These are phyloP conservation scores for Geothlypis trichas DNA, from an alignment of 2,113 vertebrate species.

Conservation along the genomic window DNA sequence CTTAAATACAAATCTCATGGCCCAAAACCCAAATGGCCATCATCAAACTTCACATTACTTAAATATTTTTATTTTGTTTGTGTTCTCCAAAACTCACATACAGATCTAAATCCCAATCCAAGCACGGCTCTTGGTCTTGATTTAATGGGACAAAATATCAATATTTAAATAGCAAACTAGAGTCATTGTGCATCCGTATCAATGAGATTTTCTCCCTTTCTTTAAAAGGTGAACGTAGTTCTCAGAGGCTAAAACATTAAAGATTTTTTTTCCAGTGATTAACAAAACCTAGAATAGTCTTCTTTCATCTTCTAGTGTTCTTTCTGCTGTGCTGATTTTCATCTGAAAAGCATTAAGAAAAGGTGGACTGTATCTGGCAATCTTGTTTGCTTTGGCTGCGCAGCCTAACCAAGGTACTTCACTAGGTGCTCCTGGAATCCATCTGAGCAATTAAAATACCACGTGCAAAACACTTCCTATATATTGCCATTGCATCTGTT, in stretches of 20 bases:
- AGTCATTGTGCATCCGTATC: not conserved
- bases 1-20: not conserved
- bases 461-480: not conserved
- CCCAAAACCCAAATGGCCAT: not conserved
- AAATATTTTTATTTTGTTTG: not conserved
- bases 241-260: not conserved
- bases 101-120: not conserved
- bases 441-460: not conserved
- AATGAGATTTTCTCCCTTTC: not conserved
- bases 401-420: not conserved
- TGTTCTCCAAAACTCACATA: not conserved
- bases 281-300: not conserved
- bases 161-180: not conserved
- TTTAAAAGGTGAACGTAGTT: not conserved
- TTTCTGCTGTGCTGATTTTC: not conserved
- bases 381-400: not conserved
- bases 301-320: not conserved
- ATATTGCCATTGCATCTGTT: not conserved
- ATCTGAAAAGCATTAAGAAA: not conserved
- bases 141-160: not conserved
- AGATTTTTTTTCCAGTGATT: not conserved
- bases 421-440: not conserved
- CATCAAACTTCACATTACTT: not conserved
- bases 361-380: rapidly evolving
- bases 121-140: not conserved